Evolutionary conservation across 2,797 vertebrate genomes (phyloP), one percentile per base, ranked within the genome.

Genomic region (Catamblyrhynchus diadema): DNA sequence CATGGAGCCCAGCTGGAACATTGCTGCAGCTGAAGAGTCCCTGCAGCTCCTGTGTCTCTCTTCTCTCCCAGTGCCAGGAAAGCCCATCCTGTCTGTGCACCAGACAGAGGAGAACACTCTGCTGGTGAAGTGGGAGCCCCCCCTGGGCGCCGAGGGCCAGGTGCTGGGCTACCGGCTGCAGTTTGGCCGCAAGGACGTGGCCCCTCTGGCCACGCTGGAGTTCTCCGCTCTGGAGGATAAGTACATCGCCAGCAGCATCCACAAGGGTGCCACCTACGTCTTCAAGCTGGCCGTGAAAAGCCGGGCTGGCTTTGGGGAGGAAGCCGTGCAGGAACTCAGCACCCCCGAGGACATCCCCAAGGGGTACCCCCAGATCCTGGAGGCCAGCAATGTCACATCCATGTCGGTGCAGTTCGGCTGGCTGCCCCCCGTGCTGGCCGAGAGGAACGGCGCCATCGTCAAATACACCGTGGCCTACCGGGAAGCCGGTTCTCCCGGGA

Each of bases 401-500:
- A 98, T 98, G 97, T 99, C 99, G 3, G 98, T 99, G 92, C 98
- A 99, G 97, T 98, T 99, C 75, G 98, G 98, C 96, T 99, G 99
- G 99, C 98, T 98, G 95, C 99, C 99, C 6, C 99, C 99, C 0
- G 98, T 99, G 95, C 97, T 99, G 81, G 99, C 99, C 1, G 99
- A 99, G 97, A 98, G 99, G 92, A 99, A 99, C 2, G 99, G 99
- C 10, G 97, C 98, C 90, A 99, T 99, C 94, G 96, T 99, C 51
- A 98, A 99, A 94, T 99, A 99, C 98, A 99, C 99, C 11, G 98
- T 99, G 98, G 99, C 99, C 37, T 99, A 98, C 97, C 98, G 99
- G 93, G 99, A 99, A 95, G 97, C 98, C 3, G 98, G 98, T 27
- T 88, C 97, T 35, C 86, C 95, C 23, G 98, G 98, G 85, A 97